phyloP scores from a whole-genome alignment of 2,888 invertebrate genomes.

The Dryobota labecula region DNA sequence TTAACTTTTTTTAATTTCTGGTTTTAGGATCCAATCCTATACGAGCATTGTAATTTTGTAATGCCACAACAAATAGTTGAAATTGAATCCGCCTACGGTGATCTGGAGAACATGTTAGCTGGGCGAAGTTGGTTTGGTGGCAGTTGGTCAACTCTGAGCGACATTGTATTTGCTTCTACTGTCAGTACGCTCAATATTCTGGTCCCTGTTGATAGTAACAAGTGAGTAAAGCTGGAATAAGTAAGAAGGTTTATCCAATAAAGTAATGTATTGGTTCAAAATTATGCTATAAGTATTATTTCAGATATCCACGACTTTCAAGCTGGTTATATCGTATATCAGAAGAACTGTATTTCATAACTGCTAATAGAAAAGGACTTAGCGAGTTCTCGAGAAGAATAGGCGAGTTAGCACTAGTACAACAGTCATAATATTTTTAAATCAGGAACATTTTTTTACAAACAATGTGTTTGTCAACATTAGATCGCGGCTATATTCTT shows the following conservation, averaged over 20 bases:
- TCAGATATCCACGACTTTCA: constrained; percentile 76
- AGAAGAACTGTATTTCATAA: constrained; percentile 76
- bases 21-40: constrained; percentile 80
- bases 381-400: constrained; percentile 80
- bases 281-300: constrained; percentile 31
- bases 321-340: constrained; percentile 78
- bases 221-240: constrained; percentile 62
- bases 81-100: constrained; percentile 76
- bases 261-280: not conserved
- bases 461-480: constrained; percentile 70
- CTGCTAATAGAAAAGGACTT: constrained; percentile 81
- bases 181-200: constrained; percentile 79
- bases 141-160: constrained; percentile 74
- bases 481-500: constrained; percentile 73
- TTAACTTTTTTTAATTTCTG: not conserved
- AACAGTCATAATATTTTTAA: constrained; percentile 65
- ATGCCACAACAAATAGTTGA: constrained; percentile 77
- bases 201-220: constrained; percentile 76
- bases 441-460: constrained; percentile 57
- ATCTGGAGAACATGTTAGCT: constrained; percentile 75
- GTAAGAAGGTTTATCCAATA: not conserved
- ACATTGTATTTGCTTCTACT: constrained; percentile 78
- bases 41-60: constrained; percentile 77
- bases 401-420: constrained; percentile 78
- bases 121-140: constrained; percentile 76